Conservation (phyloP, 2,888 invertebrate species). For the Dasysyrphus albostriatus region DNA sequence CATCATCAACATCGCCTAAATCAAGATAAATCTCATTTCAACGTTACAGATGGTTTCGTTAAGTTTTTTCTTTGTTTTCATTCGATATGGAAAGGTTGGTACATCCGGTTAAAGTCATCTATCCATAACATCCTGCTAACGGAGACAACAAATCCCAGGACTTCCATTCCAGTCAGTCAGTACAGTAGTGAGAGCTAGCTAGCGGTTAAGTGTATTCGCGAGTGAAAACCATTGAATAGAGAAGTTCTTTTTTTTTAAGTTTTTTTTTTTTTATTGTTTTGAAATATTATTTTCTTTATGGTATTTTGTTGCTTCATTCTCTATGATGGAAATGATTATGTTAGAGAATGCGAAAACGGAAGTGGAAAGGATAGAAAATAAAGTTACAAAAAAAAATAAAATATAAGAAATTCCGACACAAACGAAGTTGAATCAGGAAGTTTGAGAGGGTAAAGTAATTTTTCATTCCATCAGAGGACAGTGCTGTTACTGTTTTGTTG, state of each 20-base stretch:
- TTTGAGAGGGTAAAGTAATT: conserved; percentile 58
- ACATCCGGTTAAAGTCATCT: conserved; percentile 68
- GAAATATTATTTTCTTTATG: conserved; percentile 15
- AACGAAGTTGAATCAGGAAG: conserved; percentile 53
- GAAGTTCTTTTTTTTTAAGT: conserved; percentile 3
- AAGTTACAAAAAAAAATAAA: conserved; percentile 15
- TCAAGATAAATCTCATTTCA: conserved; percentile 71
- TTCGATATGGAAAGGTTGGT: conserved; percentile 36
- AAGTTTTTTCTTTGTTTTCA: conserved; percentile 3
- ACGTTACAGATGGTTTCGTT: conserved; percentile 67
- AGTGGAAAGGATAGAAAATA: conserved; percentile 21
- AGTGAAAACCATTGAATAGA: conserved; percentile 5
- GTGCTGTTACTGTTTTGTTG: conserved; percentile 42
- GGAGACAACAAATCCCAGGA: conserved; percentile 50
- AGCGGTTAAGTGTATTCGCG: conserved; percentile 29
- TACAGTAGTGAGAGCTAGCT: too few relatives aligned
- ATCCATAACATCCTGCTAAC: conserved; percentile 50
- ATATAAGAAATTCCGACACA: conserved; percentile 12
- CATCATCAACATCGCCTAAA: conserved; percentile 31
- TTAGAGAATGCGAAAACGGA: conserved; percentile 31
- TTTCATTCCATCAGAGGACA: conserved; percentile 64
- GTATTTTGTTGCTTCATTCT: conserved; percentile 28
- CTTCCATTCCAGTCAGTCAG: conserved; percentile 39
- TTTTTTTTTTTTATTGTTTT: conserved; percentile 5
- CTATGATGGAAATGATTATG: conserved; percentile 34